phyloP scores from a whole-genome alignment of 2,888 invertebrate species.

The Thereva nobilitata region DNA sequence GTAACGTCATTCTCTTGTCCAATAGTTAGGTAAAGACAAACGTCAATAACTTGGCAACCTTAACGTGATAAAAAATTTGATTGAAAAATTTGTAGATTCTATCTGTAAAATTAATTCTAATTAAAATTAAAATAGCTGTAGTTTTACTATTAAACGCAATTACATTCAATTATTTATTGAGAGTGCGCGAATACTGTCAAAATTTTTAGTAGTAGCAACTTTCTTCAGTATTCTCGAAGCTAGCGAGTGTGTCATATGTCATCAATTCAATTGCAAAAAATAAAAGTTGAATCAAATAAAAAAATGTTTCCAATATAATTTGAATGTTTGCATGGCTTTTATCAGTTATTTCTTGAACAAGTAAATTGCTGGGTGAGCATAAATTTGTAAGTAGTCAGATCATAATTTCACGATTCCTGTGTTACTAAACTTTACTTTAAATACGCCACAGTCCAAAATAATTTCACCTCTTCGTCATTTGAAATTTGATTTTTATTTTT shows the following conservation, averaged over 20 bases:
- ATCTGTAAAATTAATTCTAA: conserved; percentile 21
- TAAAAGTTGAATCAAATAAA: background rate
- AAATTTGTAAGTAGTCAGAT: background rate
- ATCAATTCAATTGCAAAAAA: conserved; percentile 22
- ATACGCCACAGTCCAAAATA: conserved; percentile 12
- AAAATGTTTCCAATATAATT: too few relatives aligned
- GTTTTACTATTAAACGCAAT: background rate
- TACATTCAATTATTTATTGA: conserved; percentile 6
- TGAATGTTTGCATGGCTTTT: too few relatives aligned
- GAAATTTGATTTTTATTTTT: conserved; percentile 29
- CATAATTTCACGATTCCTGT: background rate
- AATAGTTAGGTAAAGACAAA: conserved; percentile 23
- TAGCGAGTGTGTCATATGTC: conserved; percentile 10
- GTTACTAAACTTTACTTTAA: background rate
- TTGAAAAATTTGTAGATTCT: too few relatives aligned
- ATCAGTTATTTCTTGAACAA: too few relatives aligned
- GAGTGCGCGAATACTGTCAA: conserved; percentile 39
- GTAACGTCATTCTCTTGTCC: conserved; percentile 9
- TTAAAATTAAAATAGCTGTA: conserved; percentile 10
- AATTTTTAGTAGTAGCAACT: conserved; percentile 14
- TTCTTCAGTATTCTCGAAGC: conserved; percentile 26
- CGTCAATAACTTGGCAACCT: conserved; percentile 14
- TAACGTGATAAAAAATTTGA: too few relatives aligned
- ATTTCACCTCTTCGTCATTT: conserved; percentile 17
- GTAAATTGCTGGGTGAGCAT: too few relatives aligned